Evolutionary conservation across 2,797 vertebrate species (phyloP), one percentile per base, ranked within the genome.

Genomic region (Danio albolineatus): DNA sequence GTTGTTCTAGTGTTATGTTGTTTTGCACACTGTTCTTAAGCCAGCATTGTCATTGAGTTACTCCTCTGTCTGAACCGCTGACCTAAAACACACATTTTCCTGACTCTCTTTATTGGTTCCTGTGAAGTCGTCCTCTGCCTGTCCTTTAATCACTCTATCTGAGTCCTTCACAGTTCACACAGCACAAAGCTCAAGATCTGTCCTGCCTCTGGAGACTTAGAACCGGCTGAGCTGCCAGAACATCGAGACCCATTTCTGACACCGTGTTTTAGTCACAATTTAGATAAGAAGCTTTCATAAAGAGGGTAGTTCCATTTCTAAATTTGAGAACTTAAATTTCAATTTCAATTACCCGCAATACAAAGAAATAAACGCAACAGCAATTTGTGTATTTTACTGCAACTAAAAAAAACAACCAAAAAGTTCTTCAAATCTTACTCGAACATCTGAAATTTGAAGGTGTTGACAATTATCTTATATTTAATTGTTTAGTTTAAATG

Each of bases 91-190:
- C 65, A 61, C 61, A 44, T 44, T 39, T 71, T 16, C 38, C 61
- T 78, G 13, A 8, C 6, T 69, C 75, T 59, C 21, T 56, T 77
- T 48, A 17, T 46, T 41, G 9, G 70, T 7, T 51, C 54, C 76
- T 53, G 56, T 43, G 76, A 48, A 39, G 76, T 56, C n/a, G 74
- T 66, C 76, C 70, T 74, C 70, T 79, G 53, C 56, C 76, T 79
- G 53, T 79, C 56, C 57, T 64, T 75, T 74, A 43, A 59, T 80
- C 54, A 48, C 78, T 67, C 73, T 41, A 17, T 76, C 65, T 38
- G 73, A 49, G 76, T 84, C 49, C 16, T 69, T 85, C 77, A 84
- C 82, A 86, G 84, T 74, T 86, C 77, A 82, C 66, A 76, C 62
- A 36, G 51, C 51, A 44, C 62, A 76, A 66, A 67, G 51, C 62